Evolutionary conservation across 2,888 invertebrate genomes (phyloP).

Genomic region (Sarcophaga carnaria): DNA sequence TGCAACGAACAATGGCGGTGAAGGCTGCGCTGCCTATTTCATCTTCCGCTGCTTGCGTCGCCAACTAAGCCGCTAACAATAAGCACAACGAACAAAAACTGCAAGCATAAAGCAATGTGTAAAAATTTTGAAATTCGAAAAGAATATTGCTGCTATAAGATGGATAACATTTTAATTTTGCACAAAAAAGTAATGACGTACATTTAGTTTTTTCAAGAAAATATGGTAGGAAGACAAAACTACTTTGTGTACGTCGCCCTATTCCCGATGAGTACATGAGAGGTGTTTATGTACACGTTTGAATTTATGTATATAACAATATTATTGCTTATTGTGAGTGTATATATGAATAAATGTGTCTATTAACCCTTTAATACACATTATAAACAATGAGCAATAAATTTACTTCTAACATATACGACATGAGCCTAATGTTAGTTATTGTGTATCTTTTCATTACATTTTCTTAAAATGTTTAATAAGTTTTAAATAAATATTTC

Average conservation of each 20-base stretch:
- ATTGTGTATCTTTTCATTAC: not conserved
- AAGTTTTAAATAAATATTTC: too few relatives aligned
- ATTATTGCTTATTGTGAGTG: not conserved
- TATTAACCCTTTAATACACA: constrained; percentile 49
- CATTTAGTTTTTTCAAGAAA: constrained; percentile 7
- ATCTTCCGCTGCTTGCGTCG: constrained; percentile 27
- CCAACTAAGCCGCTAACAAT: constrained; percentile 54
- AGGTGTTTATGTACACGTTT: constrained; percentile 28
- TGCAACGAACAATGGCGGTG: constrained; percentile 68
- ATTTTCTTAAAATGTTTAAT: too few relatives aligned
- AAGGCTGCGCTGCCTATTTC: constrained; percentile 50
- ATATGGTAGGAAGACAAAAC: constrained; percentile 16
- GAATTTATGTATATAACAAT: constrained; percentile 3
- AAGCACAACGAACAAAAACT: constrained; percentile 21
- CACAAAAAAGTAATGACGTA: not conserved
- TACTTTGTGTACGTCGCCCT: constrained; percentile 65
- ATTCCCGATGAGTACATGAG: constrained; percentile 45
- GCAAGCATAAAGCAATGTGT: constrained; percentile 6
- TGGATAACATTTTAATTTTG: not conserved
- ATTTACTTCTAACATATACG: not conserved
- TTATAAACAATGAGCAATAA: constrained; percentile 7
- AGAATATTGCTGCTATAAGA: not conserved
- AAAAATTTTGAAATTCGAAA: not conserved
- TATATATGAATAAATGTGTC: not conserved
- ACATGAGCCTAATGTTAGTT: not conserved